Base-by-base conservation (phyloP, 2,888 invertebrate species). In the Cheilosia scutellata region DNA sequence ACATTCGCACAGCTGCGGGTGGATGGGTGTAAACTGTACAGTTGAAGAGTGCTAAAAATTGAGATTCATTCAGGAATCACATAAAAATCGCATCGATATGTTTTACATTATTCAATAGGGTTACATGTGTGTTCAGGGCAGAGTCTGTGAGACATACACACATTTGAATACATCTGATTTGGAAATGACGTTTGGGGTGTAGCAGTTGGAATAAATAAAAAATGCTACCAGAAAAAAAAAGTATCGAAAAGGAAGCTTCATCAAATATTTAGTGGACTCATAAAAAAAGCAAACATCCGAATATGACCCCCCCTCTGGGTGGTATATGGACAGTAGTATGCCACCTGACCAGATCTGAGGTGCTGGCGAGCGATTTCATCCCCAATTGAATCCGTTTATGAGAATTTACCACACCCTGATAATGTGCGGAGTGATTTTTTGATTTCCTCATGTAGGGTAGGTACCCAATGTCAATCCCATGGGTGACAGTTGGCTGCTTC, bases 201-300 rank as follows among this genome's bases (percentile, higher is more conserved):
- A 72, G 33, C 33, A 72, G 70, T 72, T 90, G 89, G 89, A 90
- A 89, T 90, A 89, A 89, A 90, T 75, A 87, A 83, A 70, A 42
- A 63, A 57, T 40, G 44, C 27, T 20, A 44, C 44, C 25, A 2
- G 63, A 77, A 71, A 82, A 58, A 47, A 70, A 47, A 70, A 72
- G 88, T 89, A 89, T 90, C 87, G 89, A 90, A 91, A 91, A 91
- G 90, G 90, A 91, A 90, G 90, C 91, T 91, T 91, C 78, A 91
- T 91, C 89, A 91, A 91, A 91, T 91, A 91, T 91, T 91, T 91
- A 91, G 88, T 87, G 88, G 88, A 83, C 88, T 88, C 88, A 89
- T 89, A 87, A 88, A 88, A 87, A 76, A 87, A 82, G 11, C 86
- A 82, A 72, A 77, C 72, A 57, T 82, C 76, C 72, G 75, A 75